Evolutionary conservation across 2,888 invertebrate genomes (phyloP).

Genomic region (Diabrotica balteata): DNA sequence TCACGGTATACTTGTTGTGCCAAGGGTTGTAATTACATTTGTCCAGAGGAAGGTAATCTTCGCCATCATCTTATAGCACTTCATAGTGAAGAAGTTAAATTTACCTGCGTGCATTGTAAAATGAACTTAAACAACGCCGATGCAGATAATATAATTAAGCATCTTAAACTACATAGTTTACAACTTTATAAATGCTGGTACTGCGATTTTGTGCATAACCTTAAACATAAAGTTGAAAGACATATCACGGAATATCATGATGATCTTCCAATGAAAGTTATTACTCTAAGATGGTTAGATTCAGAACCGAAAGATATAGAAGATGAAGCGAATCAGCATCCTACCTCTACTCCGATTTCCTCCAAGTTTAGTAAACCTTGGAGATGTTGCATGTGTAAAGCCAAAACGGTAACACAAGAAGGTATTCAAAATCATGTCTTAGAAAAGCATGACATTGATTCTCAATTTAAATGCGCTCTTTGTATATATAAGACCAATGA

Average conservation of each 20-base stretch:
- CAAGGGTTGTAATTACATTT: conserved; percentile 72
- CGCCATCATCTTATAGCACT: conserved; percentile 76
- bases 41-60: conserved; percentile 75
- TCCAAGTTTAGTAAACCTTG: conserved; percentile 65
- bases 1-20: conserved; percentile 76
- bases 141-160: conserved; percentile 64
- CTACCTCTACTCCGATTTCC: not conserved
- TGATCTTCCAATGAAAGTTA: conserved; percentile 61
- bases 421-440: conserved; percentile 69
- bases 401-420: conserved; percentile 66
- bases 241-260: conserved; percentile 71
- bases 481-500: conserved; percentile 69
- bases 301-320: conserved; percentile 50
- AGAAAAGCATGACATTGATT: conserved; percentile 68
- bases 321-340: conserved; percentile 34
- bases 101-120: conserved; percentile 75
- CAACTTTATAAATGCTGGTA: conserved; percentile 75
- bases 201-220: conserved; percentile 73
- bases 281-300: conserved; percentile 53
- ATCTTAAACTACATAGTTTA: conserved; percentile 78
- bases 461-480: conserved; percentile 75
- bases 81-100: conserved; percentile 66
- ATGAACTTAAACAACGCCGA: conserved; percentile 61
- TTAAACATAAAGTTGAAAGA: conserved; percentile 69
- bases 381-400: conserved; percentile 75